These are phyloP conservation scores for Drosophila meridiana DNA, from an alignment of 2,888 invertebrate species.

Conservation along the genomic window DNA sequence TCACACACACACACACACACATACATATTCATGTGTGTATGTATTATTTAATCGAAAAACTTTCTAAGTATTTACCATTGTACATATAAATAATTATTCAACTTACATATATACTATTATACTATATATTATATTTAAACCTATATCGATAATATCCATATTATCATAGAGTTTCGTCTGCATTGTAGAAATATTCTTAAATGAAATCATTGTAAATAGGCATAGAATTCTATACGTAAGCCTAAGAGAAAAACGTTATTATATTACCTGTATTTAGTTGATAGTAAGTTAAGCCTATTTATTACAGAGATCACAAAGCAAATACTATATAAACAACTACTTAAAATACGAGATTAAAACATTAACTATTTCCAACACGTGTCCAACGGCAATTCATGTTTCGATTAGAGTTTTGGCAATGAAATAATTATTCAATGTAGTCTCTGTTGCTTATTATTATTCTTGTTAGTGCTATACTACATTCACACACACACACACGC, in stretches of 20 bases:
- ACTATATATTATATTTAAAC: background rate
- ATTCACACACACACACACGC: background rate
- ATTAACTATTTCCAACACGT: conserved; percentile 16
- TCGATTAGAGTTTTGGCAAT: background rate
- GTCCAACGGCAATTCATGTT: conserved; percentile 4
- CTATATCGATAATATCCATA: background rate
- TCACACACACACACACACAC: conserved; percentile 2
- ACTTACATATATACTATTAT: background rate
- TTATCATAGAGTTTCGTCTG: background rate
- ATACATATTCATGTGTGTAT: conserved; percentile 7
- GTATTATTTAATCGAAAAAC: conserved; percentile 35
- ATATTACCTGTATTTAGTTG: conserved; percentile 25
- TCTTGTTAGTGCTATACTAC: background rate
- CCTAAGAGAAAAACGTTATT: background rate
- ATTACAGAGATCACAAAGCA: conserved; percentile 28
- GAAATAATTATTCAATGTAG: conserved; percentile 17
- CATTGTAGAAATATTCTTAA: conserved; percentile 7
- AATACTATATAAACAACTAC: conserved; percentile 29
- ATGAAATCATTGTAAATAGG: conserved; percentile 23
- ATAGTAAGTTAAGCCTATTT: conserved; percentile 65
- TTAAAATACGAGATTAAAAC: conserved; percentile 38
- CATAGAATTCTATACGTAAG: conserved; percentile 11
- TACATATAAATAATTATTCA: conserved; percentile 48
- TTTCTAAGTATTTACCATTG: conserved; percentile 65
- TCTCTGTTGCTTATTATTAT: conserved; percentile 10